Evolutionary conservation across 2,888 invertebrate species (phyloP), one percentile per base, ranked within the genome.

Genomic region (Agriopis leucophaearia): DNA sequence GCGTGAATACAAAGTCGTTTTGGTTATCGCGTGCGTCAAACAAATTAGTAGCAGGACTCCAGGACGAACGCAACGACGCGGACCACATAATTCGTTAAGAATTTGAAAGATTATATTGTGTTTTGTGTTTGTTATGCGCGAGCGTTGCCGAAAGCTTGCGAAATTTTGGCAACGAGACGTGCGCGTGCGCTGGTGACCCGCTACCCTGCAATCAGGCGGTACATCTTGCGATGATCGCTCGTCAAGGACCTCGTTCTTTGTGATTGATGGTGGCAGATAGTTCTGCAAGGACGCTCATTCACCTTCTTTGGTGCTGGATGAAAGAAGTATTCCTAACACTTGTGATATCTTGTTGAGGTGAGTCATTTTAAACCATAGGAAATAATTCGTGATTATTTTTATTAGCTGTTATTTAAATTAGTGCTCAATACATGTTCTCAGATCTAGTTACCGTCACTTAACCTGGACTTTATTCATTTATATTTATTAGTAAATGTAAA

Each of bases 1-100:
- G 81, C 86, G 85, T 89, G 90, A 92, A 91, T 89, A 89, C 91
- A 78, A 88, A 92, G 85, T 87, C 79, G 81, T 82, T 81, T 81
- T 85, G 84, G 80, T 85, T 85, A 85, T 81, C 76, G 80, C 79
- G 74, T 70, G 76, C 78, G 76, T 73, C 76, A 75, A 80, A 83
- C 82, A 78, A 84, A 84, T 85, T 84, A 84, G 84, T 79, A 77
- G 76, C 82, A 90, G 89, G 89, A 89, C 86, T 74, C 77, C 80
- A 80, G 85, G 87, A 81, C 82, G 83, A 81, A 83, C 86, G 88
- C 84, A 87, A 84, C 85, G 81, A 74, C 78, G 79, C 78, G 77
- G 73, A 73, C 73, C 62, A 78, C 76, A 76, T 75, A 70, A 74
- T 66, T 82, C 73, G 12, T 47, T 35, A 57, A 74, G 62, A 75